phyloP scores from a whole-genome alignment of 2,113 vertebrate species.

The Aplodontia rufa region DNA sequence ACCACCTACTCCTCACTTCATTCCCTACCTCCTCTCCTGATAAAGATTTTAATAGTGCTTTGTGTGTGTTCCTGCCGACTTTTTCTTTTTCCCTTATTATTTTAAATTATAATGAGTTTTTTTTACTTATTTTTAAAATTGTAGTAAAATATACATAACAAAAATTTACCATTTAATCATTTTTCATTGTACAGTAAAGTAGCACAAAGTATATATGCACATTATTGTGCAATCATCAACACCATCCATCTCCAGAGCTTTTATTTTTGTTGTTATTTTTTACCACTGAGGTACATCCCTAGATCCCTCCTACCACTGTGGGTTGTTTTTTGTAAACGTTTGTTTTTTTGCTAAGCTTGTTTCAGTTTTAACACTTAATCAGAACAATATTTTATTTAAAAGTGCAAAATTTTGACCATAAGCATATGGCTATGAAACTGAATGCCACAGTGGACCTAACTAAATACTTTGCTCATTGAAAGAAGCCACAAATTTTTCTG shows the following conservation, averaged over 20 bases:
- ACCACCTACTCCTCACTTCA: not conserved
- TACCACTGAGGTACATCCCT: not conserved
- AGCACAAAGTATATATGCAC: not conserved
- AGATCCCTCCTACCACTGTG: no score
- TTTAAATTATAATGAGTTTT: not conserved
- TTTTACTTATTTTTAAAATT: not conserved
- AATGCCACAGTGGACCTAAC: not conserved
- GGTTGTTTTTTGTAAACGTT: no score
- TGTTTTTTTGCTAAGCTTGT: not conserved
- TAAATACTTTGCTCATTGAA: not conserved
- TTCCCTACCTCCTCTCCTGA: not conserved
- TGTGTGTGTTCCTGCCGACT: no score
- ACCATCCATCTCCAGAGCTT: not conserved
- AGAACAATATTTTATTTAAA: not conserved
- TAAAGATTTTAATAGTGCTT: not conserved
- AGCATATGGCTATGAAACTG: not conserved
- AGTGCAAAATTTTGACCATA: not conserved
- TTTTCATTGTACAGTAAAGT: not conserved
- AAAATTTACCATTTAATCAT: not conserved
- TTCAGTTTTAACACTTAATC: slow-evolving; percentile 48
- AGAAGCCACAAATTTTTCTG: not conserved
- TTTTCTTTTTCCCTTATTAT: not conserved
- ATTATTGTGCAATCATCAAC: not conserved
- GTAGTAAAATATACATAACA: not conserved
- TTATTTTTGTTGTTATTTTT: not conserved